Evolutionary conservation across 1,140 invertebrate species (phyloP), one percentile per base, ranked within the genome.

Genomic region (Drosophila gunungcola): DNA sequence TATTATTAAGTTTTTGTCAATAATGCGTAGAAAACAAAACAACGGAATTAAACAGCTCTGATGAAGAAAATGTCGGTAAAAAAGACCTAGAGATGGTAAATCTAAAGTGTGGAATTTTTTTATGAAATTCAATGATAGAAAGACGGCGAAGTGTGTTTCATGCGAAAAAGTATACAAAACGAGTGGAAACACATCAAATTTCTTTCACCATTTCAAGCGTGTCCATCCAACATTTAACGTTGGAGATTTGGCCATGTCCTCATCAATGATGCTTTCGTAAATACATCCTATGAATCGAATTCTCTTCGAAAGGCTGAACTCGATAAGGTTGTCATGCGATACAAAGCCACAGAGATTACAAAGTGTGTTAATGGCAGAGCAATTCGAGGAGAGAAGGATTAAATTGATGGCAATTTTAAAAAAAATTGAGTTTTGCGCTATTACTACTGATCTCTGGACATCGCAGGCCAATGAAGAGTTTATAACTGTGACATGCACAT

Each of bases 401-500:
- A 68, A 74, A 61, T 16, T 68, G 12, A 39, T 49, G n/a, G 36
- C 13, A 4, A 43, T 68, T 10, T 51, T 49, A 42, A 39, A 21
- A 11, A 32, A 11, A 45, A 45, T 45, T 10, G 21, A 45, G 0
- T 45, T 45, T 39, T 61, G 70, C 16, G 63, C 63, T n/a, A 49
- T 61, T 13, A 61, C 51, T 12, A 74, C 69, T 0, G 49, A 73
- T 48, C 13, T 39, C n/a, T 74, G 63, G 62, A 65, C 62, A 27
- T 73, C 62, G 9, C 11, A 29, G 6, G 62, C 62, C 5, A 73
- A 60, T 32, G 48, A 56, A 13, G 13, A 21, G 2, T 70, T 51
- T 36, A 36, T 70, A 6, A 70, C 67, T n/a, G 67, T 70, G 6
- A 70, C 67, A 25, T 63, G 67, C 43, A 11, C 25, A 3, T 63